Evolutionary conservation across 2,888 invertebrate species (phyloP).

Genomic region (Eurytoma californica): DNA sequence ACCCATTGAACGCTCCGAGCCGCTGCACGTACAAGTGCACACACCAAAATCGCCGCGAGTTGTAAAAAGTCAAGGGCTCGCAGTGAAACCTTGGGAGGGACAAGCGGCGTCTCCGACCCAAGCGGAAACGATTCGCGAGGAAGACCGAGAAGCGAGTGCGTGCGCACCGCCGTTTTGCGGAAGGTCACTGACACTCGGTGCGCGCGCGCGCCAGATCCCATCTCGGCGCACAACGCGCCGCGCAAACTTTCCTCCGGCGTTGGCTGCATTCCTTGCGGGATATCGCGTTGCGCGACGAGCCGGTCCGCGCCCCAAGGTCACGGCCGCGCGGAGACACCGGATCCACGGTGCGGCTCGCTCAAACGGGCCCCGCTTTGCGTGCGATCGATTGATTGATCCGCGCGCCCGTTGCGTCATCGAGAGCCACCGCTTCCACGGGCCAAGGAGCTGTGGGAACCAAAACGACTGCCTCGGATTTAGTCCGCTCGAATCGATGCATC

Average conservation of each 20-base stretch:
- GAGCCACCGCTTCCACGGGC: too few species aligned
- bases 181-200: slow-evolving; percentile 61
- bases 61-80: too few species aligned
- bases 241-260: slow-evolving; percentile 35
- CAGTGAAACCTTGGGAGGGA: too few species aligned
- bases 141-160: background rate
- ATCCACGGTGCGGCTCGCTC: too few species aligned
- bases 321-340: background rate
- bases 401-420: background rate
- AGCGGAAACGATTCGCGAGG: background rate
- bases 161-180: slow-evolving; percentile 53
- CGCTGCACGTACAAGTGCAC: too few species aligned
- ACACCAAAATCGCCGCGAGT: too few species aligned
- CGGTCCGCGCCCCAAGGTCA: slow-evolving; percentile 32
- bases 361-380: slow-evolving; percentile 7
- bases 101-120: too few species aligned
- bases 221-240: background rate
- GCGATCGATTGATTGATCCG: background rate
- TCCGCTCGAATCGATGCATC: too few species aligned
- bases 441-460: too few species aligned
- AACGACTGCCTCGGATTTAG: too few species aligned
- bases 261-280: slow-evolving; percentile 63
- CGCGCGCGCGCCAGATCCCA: slow-evolving; percentile 28
- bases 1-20: too few species aligned
- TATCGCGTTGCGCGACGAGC: slow-evolving; percentile 60